phyloP scores from a whole-genome alignment of 2,888 invertebrate genomes.

The Polydrusus cervinus region DNA sequence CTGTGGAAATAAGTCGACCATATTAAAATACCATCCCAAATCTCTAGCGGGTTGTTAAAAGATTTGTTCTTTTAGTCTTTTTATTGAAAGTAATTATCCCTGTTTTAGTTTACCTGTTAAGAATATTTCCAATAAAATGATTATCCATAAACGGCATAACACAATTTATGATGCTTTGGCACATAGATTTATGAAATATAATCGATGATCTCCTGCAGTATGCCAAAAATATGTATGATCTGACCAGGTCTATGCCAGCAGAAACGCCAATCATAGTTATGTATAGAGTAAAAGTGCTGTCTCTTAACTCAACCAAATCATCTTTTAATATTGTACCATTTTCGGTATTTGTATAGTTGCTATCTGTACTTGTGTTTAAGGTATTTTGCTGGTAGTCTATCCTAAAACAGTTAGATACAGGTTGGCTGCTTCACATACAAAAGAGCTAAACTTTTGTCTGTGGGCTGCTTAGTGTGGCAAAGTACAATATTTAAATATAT shows the following conservation, averaged over 20 bases:
- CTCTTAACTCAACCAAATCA: conserved; percentile 3
- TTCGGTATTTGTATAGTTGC: background rate
- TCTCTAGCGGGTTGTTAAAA: too few species aligned
- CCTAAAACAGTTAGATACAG: conserved; percentile 45
- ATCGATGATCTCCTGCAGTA: conserved; percentile 82
- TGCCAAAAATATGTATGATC: conserved; percentile 77
- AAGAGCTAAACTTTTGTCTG: too few species aligned
- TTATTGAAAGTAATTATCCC: too few species aligned
- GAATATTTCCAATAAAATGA: conserved; percentile 63
- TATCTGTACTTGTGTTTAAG: conserved; percentile 28
- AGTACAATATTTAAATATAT: too few species aligned
- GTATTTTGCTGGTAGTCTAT: conserved; percentile 54
- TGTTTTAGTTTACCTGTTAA: conserved; percentile 69
- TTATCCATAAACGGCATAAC: conserved; percentile 63
- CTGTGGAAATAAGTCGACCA: too few species aligned
- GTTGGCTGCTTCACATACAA: too few species aligned
- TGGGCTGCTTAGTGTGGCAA: too few species aligned
- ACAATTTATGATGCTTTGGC: conserved; percentile 58
- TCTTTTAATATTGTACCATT: background rate
- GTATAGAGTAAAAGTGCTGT: conserved; percentile 55
- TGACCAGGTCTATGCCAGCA: conserved; percentile 51
- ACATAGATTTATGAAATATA: conserved; percentile 62
- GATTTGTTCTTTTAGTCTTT: too few species aligned
- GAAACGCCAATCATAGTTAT: conserved; percentile 53
- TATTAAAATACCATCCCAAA: too few species aligned